These are phyloP conservation scores for Apostichopus japonicus DNA, from an alignment of 35 echinoderm and acorn worm genomes.

Conservation along the genomic window DNA sequence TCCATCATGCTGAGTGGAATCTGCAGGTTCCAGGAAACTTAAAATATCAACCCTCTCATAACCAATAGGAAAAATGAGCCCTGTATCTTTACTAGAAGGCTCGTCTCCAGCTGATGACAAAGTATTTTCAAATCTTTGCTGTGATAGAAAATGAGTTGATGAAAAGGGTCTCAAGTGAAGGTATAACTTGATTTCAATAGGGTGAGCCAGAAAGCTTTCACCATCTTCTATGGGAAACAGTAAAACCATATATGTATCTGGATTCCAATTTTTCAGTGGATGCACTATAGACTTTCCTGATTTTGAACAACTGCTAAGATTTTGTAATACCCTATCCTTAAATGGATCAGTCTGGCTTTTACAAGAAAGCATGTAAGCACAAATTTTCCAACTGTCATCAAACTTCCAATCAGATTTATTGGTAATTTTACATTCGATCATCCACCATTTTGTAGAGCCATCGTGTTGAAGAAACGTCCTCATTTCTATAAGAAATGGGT, in stretches of 20 bases:
- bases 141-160: not conserved
- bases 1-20: not conserved
- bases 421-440: constrained; percentile 24
- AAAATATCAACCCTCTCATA: constrained; percentile 12
- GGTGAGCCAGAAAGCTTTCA: not conserved
- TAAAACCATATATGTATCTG: constrained; percentile 19
- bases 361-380: not conserved
- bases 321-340: not conserved
- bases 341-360: not conserved
- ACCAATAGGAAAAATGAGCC: constrained; percentile 9
- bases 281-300: not conserved
- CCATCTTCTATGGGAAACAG: not conserved
- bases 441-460: not conserved
- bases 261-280: constrained; percentile 22
- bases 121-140: not conserved
- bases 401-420: constrained; percentile 38
- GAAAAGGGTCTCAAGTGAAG: not conserved
- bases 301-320: not conserved
- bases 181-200: constrained; percentile 16
- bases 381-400: constrained; percentile 1
- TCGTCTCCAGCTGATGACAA: not conserved
- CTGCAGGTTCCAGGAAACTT: not conserved
- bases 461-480: constrained; percentile 6
- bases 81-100: constrained; percentile 10
- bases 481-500: not conserved